Evolutionary conservation across 2,888 invertebrate genomes (phyloP), one percentile per base, ranked within the genome.

Genomic region (Hemistola chrysoprasaria): DNA sequence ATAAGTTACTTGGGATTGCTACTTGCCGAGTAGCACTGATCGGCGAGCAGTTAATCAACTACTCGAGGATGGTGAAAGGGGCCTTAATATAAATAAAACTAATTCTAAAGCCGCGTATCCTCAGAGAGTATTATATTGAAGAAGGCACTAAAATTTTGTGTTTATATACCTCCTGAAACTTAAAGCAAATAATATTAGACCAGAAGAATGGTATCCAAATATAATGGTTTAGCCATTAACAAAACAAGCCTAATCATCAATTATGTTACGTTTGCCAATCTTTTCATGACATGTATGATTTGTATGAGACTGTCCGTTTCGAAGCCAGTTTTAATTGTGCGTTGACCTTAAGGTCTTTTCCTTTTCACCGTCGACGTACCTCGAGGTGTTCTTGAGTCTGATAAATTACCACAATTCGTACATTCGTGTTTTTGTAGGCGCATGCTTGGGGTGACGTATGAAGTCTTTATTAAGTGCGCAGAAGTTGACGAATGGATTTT

Each of bases 261-360:
- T 44, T 44, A 39, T 38, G 38, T 34, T 35, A 20, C 29, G 29
- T 65, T 69, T 59, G 71, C 63, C 65, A 57, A 65, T 65, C 67
- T 55, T 50, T 58, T 56, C 63, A 62, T 57, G 63, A 59, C 62
- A 60, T 53, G 53, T 53, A 58, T 57, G 71, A 72, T 71, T 65
- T 68, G 71, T 38, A 35, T 33, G 44, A 40, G 51, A 54, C 40
- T 49, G 51, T 50, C 52, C 35, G 40, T 24, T 29, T n/a, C 40
- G 11, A 7, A 33, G 36, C 37, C 46, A 55, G 61, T 62, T 71
- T 75, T 78, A 78, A 81, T 77, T 81, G 73, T 68, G 56, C 73
- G 60, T 70, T 72, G 77, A 75, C 74, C 73, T 67, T 65, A 62
- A 56, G 55, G 62, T 38, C 40, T 50, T 57, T 52, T 49, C 45